Evolutionary conservation across 2,113 vertebrate genomes (phyloP).

Genomic region (Cercopithecus mona): DNA sequence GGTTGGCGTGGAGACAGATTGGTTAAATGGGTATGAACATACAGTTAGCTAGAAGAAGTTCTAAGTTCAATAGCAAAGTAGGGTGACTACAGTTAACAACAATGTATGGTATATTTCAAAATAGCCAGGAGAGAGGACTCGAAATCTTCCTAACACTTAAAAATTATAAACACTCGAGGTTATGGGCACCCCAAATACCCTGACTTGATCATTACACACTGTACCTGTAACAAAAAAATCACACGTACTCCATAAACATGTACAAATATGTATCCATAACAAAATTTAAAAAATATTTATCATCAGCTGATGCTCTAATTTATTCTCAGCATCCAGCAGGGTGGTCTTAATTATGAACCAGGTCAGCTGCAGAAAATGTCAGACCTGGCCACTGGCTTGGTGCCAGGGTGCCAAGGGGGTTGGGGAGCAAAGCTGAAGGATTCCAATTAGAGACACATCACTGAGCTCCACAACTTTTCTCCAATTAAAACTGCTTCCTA

Average conservation of each 20-base stretch:
- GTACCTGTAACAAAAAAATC: background rate
- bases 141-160: background rate
- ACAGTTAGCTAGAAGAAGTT: background rate
- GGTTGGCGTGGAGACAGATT: background rate
- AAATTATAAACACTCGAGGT: background rate
- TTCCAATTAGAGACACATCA: conserved; percentile 50
- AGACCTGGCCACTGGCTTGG: background rate
- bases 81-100: background rate
- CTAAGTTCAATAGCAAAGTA: background rate
- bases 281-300: background rate
- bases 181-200: background rate
- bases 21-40: background rate
- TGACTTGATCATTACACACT: background rate
- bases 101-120: background rate
- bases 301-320: background rate
- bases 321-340: conserved; percentile 26
- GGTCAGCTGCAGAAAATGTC: conserved; percentile 37
- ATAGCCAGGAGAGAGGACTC: background rate
- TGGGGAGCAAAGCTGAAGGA: conserved; percentile 2
- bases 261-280: background rate
- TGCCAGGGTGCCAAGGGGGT: background rate
- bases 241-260: background rate
- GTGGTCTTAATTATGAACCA: conserved; percentile 12
- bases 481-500: conserved; percentile 65
- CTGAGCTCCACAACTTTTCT: conserved; percentile 55